These are phyloP conservation scores for Portunus trituberculatus DNA, from an alignment of 1,140 invertebrate species.

Conservation along the genomic window DNA sequence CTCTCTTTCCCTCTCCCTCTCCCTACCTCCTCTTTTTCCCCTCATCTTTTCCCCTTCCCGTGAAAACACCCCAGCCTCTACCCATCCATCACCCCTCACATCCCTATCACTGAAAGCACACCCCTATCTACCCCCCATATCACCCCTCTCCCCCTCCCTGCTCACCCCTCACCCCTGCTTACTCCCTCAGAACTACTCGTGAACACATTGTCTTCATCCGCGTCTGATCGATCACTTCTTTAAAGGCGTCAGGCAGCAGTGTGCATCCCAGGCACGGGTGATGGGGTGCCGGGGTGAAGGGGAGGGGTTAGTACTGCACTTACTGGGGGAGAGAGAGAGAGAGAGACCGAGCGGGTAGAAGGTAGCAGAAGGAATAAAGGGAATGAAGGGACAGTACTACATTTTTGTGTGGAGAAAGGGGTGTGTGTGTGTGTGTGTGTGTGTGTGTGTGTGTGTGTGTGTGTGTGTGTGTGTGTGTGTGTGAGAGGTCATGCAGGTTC, in stretches of 20 bases:
- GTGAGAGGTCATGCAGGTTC: too few species aligned
- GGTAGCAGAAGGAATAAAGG: not conserved
- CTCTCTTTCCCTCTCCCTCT: not conserved
- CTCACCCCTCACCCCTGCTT: not conserved
- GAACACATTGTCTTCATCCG: not conserved
- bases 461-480: too few species aligned
- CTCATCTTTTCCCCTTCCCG: not conserved
- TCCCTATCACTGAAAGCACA: not conserved
- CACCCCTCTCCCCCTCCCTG: not conserved
- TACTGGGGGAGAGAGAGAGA: not conserved
- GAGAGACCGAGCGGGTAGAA: not conserved
- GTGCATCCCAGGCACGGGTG: not conserved
- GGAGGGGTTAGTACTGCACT: not conserved
- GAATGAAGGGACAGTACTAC: not conserved
- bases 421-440: not conserved
- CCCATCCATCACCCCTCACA: not conserved
- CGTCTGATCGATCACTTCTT: not conserved
- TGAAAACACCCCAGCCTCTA: not conserved
- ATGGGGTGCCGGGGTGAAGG: not conserved
- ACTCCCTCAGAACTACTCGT: not conserved
- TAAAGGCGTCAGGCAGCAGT: not conserved
- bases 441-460: too few species aligned
- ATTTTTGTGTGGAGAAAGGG: not conserved
- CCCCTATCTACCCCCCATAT: not conserved
- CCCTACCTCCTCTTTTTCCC: not conserved